Evolutionary conservation across 2,888 invertebrate species (phyloP).

Genomic region (Boloria euphrosyne): DNA sequence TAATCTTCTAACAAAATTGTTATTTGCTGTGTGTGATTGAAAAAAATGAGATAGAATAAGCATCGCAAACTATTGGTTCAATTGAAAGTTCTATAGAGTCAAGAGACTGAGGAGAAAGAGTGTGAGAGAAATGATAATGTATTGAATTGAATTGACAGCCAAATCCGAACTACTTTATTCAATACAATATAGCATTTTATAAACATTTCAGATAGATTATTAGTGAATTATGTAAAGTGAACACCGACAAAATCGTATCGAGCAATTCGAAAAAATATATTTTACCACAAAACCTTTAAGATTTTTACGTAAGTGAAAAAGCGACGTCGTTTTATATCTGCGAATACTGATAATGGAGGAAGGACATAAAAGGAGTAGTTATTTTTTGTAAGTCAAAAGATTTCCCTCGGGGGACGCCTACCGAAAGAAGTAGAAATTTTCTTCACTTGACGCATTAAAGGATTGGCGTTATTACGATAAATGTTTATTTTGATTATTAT

Average conservation of each 20-base stretch:
- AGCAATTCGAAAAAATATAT: constrained; percentile 5
- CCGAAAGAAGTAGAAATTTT: constrained; percentile 15
- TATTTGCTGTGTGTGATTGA: no score
- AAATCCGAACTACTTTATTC: no score
- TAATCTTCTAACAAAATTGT: no score
- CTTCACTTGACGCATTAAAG: constrained; percentile 11
- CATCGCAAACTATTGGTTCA: no score
- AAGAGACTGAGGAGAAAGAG: no score
- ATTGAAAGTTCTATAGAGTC: no score
- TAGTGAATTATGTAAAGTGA: not conserved
- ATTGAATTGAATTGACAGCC: no score
- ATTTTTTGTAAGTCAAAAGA: constrained; percentile 40
- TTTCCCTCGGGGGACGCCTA: constrained; percentile 23
- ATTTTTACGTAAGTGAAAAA: constrained; percentile 6
- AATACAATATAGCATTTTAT: no score
- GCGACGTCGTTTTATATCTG: constrained; percentile 29
- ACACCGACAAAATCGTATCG: not conserved
- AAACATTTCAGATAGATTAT: not conserved
- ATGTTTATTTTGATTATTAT: constrained; percentile 8
- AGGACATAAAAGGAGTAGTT: constrained; percentile 38
- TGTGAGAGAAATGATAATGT: no score
- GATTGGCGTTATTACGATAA: constrained; percentile 6
- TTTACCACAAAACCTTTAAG: constrained; percentile 6
- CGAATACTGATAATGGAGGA: constrained; percentile 40
- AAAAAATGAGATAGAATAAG: no score